Conservation (phyloP, 2,113 vertebrate species). For the Rhodinocichla rosea region DNA sequence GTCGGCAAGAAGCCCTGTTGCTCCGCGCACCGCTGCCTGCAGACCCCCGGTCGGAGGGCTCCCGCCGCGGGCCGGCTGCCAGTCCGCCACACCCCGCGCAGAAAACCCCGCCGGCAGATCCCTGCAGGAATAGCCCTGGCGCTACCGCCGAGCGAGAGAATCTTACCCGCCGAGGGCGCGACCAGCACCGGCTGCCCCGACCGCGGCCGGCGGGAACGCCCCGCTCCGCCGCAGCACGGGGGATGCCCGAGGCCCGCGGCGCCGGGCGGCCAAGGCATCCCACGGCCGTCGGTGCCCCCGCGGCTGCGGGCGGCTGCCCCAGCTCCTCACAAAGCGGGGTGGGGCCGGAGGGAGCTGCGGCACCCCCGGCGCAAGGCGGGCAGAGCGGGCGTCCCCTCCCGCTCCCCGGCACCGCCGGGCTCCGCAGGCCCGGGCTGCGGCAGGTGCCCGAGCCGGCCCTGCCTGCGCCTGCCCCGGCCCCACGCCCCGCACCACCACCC, state of each 20-base stretch:
- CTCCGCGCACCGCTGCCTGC: not conserved
- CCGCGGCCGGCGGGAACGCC: not conserved
- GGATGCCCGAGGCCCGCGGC: not conserved
- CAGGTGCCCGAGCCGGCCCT: not conserved
- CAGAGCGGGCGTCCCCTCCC: too few species aligned
- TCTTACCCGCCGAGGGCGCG: not conserved
- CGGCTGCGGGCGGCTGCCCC: not conserved
- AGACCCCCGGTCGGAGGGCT: not conserved
- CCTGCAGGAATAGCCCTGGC: not conserved
- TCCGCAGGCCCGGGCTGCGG: not conserved
- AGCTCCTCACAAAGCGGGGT: slow-evolving; percentile 11
- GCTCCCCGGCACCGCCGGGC: not conserved
- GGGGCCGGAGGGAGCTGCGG: not conserved
- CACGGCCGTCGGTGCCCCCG: not conserved
- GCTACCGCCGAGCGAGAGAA: not conserved
- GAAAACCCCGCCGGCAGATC: not conserved
- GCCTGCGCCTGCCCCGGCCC: not conserved
- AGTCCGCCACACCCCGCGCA: not conserved
- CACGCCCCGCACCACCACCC: not conserved
- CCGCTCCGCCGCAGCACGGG: not conserved
- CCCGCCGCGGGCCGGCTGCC: not conserved
- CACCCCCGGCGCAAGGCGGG: not conserved
- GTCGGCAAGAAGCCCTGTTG: not conserved
- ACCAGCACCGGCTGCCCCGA: not conserved
- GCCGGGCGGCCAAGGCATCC: not conserved